Evolutionary conservation across 2,113 vertebrate species (phyloP), one percentile per base, ranked within the genome.

Genomic region (Rhinichthys klamathensis): DNA sequence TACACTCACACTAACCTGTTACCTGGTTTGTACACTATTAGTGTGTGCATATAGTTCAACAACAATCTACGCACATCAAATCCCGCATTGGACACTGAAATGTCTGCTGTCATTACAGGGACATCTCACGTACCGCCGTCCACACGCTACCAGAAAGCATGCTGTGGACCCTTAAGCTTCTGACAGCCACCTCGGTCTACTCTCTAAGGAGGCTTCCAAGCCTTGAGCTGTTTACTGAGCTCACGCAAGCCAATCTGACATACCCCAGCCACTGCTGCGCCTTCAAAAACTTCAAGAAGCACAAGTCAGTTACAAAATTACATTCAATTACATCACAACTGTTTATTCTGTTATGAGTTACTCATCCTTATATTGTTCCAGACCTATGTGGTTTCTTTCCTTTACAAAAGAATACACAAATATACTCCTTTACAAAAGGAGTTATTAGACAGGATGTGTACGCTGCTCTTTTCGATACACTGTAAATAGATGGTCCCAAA

Each of bases 191-290:
- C 85, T 97, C 96, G 0, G 91, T 96, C 8, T 91, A 94, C 72
- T 91, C 93, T 76, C 94, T 99, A 73, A 99, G 96, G 92, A 95
- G 94, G 74, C 94, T 99, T 82, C 98, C 98, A 63, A 94, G 92
- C 21, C 92, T 95, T 88, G 94, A 95, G 54, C 95, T 93, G 75
- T 97, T 98, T 89, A 90, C 92, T 35, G 90, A 94, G 46, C 95
- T 99, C 56, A 86, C 90, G 23, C 92, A 96, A 54, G 96, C 97
- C 90, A 95, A 94, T 80, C 95, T 99, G 90, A 99, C 98, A 15
- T 99, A 99, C 89, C 93, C 96, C 18, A 98, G 97, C 75, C 98
- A 99, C 90, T 99, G 98, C 92, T 99, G 98, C 83, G 96, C 97
- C 35, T 97, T 99, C 88, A 80, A 93, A 38, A 95, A 95, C 89